phyloP scores from a whole-genome alignment of 2,113 vertebrate genomes.

The Perca schrenkii region DNA sequence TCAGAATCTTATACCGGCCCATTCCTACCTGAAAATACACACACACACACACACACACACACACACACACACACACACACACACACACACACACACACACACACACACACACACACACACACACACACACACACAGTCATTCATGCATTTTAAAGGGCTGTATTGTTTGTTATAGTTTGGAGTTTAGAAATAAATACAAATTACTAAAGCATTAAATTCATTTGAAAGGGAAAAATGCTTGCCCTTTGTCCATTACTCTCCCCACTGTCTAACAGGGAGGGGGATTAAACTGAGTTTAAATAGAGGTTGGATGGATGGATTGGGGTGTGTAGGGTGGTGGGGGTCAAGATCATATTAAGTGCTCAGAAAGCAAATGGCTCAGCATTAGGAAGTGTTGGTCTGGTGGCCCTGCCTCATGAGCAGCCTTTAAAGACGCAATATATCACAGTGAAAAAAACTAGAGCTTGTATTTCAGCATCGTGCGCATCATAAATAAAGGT shows the following conservation, averaged over 20 bases:
- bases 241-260: conserved; percentile 90
- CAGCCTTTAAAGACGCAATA: conserved; percentile 72
- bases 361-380: conserved; percentile 69
- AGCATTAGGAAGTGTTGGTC: conserved; percentile 67
- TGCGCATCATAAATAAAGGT: conserved; percentile 85
- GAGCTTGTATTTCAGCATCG: conserved; percentile 68
- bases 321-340: conserved; percentile 34
- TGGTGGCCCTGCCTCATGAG: conserved; percentile 58
- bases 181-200: conserved; percentile 71
- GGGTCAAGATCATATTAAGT: conserved; percentile 77
- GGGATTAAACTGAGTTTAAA: conserved; percentile 83
- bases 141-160: conserved; percentile 16
- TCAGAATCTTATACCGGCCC: too few species aligned
- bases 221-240: conserved; percentile 79
- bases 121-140: background rate
- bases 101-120: background rate
- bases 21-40: conserved; percentile 72
- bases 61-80: background rate
- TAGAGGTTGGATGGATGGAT: conserved; percentile 64
- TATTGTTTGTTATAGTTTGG: conserved; percentile 65
- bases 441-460: conserved; percentile 71
- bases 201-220: conserved; percentile 87
- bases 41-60: background rate
- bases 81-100: conserved; percentile 14
- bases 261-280: conserved; percentile 7